A percentile compares a stretch with the other conserved stretches of the same genome.
These are phyloP conservation scores for Lophotis ruficrista DNA, from an alignment of 2,113 vertebrate genomes.

Conservation along the genomic window DNA sequence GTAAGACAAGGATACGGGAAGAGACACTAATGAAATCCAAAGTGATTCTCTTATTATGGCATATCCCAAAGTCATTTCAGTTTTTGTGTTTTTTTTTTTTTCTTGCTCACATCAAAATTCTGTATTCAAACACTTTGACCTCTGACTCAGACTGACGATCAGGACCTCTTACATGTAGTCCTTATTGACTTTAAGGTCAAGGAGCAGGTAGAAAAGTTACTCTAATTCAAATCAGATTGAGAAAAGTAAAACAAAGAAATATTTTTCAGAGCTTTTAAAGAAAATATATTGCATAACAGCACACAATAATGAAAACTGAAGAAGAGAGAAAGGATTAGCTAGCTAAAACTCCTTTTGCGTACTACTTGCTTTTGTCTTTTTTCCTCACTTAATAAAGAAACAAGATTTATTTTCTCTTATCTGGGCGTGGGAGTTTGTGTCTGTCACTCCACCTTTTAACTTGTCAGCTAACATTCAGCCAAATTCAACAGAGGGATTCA, in stretches of 20 bases:
- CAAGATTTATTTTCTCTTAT: neutral
- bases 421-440: rapidly evolving
- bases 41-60: neutral
- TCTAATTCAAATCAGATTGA: neutral
- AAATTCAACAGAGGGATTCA: neutral
- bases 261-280: neutral
- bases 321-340: neutral
- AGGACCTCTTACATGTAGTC: neutral
- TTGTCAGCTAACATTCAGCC: neutral
- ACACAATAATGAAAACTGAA: neutral
- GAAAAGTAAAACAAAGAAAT: neutral
- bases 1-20: neutral
- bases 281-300: neutral
- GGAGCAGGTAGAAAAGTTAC: neutral
- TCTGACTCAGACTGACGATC: neutral
- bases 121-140: neutral
- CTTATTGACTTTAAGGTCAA: neutral
- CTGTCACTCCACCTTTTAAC: neutral
- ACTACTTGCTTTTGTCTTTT: neutral
- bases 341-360: neutral
- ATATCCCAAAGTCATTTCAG: neutral
- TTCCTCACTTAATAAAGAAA: neutral
- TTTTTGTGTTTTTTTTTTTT: neutral
- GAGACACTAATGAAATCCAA: neutral
- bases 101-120: neutral